Evolutionary conservation across 2,113 vertebrate genomes (phyloP).

Genomic region (Lucifuga dentata): DNA sequence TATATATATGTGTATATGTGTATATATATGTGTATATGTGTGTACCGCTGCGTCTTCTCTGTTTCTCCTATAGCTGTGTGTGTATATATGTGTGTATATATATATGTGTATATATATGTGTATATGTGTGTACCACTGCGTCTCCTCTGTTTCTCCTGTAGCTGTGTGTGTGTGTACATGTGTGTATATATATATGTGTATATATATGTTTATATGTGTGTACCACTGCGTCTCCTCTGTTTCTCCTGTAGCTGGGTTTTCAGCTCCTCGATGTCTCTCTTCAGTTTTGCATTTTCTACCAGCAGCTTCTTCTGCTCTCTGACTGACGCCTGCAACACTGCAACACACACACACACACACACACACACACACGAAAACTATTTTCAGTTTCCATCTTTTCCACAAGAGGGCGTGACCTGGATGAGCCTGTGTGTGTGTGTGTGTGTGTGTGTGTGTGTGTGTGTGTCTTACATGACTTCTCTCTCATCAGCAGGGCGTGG

Average conservation of each 20-base stretch:
- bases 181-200: slow-evolving; percentile 29
- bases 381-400: neutral
- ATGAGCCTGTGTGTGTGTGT: slow-evolving; percentile 19
- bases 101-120: no score
- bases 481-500: slow-evolving; percentile 89
- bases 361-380: neutral
- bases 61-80: slow-evolving; percentile 88
- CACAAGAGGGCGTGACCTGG: neutral
- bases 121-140: slow-evolving; percentile 80
- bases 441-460: slow-evolving; percentile 26
- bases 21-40: slow-evolving; percentile 15
- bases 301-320: slow-evolving; percentile 96
- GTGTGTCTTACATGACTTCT: slow-evolving; percentile 90
- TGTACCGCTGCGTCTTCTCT: slow-evolving; percentile 87
- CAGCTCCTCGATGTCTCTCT: slow-evolving; percentile 93
- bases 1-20: no score
- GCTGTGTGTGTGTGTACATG: slow-evolving; percentile 46
- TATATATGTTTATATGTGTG: slow-evolving; percentile 18
- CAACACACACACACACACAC: slow-evolving; percentile 22
- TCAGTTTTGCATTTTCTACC: slow-evolving; percentile 95
- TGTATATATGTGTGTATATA: slow-evolving; percentile 19
- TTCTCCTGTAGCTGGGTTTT: slow-evolving; percentile 89
- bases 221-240: slow-evolving; percentile 88
- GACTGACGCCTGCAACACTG: slow-evolving; percentile 92
- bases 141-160: slow-evolving; percentile 90